phyloP scores from a whole-genome alignment of 92 coral and sea anemone genomes.

The Ricordea florida region DNA sequence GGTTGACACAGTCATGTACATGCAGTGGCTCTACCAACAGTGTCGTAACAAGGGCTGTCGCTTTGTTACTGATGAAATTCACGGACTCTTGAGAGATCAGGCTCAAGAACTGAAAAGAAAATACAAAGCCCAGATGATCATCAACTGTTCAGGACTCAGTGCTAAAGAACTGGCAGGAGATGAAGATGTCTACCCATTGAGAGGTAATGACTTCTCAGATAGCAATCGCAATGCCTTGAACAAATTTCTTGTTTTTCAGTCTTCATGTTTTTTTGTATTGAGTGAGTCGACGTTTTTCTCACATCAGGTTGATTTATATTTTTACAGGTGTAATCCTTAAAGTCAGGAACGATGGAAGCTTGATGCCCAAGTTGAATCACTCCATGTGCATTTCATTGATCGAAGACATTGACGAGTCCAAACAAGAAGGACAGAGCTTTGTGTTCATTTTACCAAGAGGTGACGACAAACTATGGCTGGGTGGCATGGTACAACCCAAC shows the following conservation, averaged over 20 bases:
- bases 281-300: no score
- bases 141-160: slow-evolving; percentile 61
- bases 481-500: slow-evolving; percentile 38
- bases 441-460: slow-evolving; percentile 43
- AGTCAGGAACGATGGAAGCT: slow-evolving; percentile 30
- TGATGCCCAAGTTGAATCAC: slow-evolving; percentile 38
- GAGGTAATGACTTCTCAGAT: slow-evolving; percentile 4
- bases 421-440: slow-evolving; percentile 29
- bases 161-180: slow-evolving; percentile 68
- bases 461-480: slow-evolving; percentile 36
- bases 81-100: slow-evolving; percentile 46
- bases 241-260: neutral
- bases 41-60: slow-evolving; percentile 53
- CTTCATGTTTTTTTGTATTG: slow-evolving; percentile 9
- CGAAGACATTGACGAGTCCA: slow-evolving; percentile 39
- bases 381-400: slow-evolving; percentile 28
- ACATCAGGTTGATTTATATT: neutral
- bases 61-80: slow-evolving; percentile 35
- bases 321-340: slow-evolving; percentile 11
- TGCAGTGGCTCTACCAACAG: slow-evolving; percentile 69
- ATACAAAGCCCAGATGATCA: slow-evolving; percentile 46
- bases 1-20: slow-evolving; percentile 45
- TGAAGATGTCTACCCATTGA: slow-evolving; percentile 43
- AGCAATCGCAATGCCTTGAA: neutral
- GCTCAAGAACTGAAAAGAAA: slow-evolving; percentile 42